These are phyloP conservation scores for Drosophila serrata DNA, from an alignment of 1,140 invertebrate species.

Conservation along the genomic window DNA sequence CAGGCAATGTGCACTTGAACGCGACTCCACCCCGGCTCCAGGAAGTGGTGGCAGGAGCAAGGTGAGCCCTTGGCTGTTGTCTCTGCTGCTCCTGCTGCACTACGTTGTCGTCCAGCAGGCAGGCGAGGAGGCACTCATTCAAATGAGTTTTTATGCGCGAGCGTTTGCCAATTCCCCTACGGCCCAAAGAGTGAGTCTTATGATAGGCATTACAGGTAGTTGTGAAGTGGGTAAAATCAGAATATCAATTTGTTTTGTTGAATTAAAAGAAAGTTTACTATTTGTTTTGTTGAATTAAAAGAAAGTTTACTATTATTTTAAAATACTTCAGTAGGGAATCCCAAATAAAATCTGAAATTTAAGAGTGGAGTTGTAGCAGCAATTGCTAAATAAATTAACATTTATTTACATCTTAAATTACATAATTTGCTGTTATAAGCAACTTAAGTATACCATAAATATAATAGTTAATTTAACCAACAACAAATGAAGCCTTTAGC, in stretches of 20 bases:
- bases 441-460: conserved; percentile 1
- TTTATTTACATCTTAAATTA: no score
- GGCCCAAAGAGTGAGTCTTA: conserved; percentile 6
- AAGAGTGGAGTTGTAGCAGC: no score
- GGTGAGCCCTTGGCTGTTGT: conserved; percentile 47
- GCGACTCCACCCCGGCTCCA: conserved; percentile 11
- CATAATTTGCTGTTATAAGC: background rate
- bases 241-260: background rate
- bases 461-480: background rate
- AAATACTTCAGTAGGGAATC: background rate
- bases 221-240: background rate
- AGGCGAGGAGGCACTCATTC: conserved; percentile 67
- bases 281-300: no score
- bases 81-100: conserved; percentile 48
- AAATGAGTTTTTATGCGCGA: conserved; percentile 79
- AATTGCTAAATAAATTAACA: no score
- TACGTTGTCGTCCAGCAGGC: conserved; percentile 55
- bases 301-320: background rate
- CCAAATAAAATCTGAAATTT: background rate
- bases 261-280: background rate
- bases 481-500: background rate
- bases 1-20: conserved; percentile 73
- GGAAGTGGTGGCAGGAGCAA: conserved; percentile 15
- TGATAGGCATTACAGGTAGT: conserved; percentile 2
- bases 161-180: conserved; percentile 64